Conservation (phyloP, 1,140 invertebrate species). For the Lasaia peninsularis region DNA sequence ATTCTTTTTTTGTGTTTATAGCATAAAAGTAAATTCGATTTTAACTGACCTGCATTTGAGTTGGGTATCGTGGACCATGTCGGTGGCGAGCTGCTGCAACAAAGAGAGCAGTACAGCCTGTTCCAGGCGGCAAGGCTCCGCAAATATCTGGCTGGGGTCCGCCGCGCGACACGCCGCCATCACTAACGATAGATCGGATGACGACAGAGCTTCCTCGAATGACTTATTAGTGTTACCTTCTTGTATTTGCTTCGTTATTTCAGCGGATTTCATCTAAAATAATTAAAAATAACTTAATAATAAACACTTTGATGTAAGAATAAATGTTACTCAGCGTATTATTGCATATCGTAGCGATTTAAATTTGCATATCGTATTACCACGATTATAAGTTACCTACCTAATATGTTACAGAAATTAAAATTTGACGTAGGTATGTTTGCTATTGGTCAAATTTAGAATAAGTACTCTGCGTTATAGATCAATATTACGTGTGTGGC, state of each 20-base stretch:
- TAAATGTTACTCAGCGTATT: too few species aligned
- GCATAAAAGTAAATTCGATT: neutral
- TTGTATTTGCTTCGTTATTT: constrained; percentile 83
- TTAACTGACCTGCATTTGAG: constrained; percentile 89
- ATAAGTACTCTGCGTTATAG: too few species aligned
- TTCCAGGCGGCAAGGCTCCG: constrained; percentile 80
- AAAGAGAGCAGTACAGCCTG: constrained; percentile 92
- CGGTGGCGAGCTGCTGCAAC: constrained; percentile 93
- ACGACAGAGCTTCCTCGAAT: constrained; percentile 91
- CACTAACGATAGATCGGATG: constrained; percentile 88
- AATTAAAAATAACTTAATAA: too few species aligned
- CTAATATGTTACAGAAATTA: too few species aligned
- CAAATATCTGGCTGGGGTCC: constrained; percentile 86
- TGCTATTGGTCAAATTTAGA: too few species aligned
- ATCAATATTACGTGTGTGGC: too few species aligned
- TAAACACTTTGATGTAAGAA: too few species aligned
- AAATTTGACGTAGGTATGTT: too few species aligned
- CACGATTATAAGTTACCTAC: too few species aligned
- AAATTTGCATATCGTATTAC: too few species aligned
- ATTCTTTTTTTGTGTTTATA: neutral
- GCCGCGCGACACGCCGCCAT: constrained; percentile 90
- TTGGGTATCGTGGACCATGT: constrained; percentile 90
- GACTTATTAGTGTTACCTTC: constrained; percentile 88
- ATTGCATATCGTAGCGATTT: too few species aligned
- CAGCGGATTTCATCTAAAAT: constrained; percentile 77